Percentiles rank a stretch among this genome's conserved stretches.
phyloP scores from a whole-genome alignment of 2,888 invertebrate genomes.

The Oligia latruncula region DNA sequence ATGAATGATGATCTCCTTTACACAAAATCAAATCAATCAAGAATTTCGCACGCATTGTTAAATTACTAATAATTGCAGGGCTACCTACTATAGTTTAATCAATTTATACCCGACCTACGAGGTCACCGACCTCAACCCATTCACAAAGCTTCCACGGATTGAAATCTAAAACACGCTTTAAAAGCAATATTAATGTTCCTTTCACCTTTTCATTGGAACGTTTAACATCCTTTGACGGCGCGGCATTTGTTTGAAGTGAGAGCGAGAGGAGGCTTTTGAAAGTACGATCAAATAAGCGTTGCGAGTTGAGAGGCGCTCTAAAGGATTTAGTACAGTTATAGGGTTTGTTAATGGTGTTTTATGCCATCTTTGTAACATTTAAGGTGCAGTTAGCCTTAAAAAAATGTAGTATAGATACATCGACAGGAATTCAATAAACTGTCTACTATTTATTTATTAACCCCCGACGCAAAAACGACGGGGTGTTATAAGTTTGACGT shows the following conservation, averaged over 20 bases:
- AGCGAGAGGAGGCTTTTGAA: constrained; percentile 32
- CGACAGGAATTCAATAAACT: background rate
- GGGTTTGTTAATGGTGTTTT: constrained; percentile 17
- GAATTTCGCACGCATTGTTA: background rate
- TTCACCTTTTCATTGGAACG: constrained; percentile 38
- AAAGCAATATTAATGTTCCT: constrained; percentile 42
- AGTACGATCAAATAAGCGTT: constrained; percentile 38
- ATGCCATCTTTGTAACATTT: background rate
- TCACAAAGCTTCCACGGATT: constrained; percentile 26
- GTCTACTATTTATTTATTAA: no score
- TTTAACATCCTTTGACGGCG: constrained; percentile 43
- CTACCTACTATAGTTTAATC: background rate
- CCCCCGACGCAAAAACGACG: no score
- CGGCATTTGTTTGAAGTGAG: constrained; percentile 40
- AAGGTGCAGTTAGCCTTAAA: background rate
- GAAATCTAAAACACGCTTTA: constrained; percentile 46
- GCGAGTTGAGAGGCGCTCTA: constrained; percentile 12
- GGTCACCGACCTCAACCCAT: constrained; percentile 13
- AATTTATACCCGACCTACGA: background rate
- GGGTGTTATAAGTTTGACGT: no score
- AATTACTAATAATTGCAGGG: background rate
- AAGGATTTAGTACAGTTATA: constrained; percentile 28
- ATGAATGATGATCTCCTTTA: background rate
- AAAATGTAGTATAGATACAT: background rate
- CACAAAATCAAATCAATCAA: background rate